A percentile compares a stretch with the other conserved stretches of the same genome.
Evolutionary conservation across 2,113 vertebrate species (phyloP).

Genomic region (Parotia lawesii): DNA sequence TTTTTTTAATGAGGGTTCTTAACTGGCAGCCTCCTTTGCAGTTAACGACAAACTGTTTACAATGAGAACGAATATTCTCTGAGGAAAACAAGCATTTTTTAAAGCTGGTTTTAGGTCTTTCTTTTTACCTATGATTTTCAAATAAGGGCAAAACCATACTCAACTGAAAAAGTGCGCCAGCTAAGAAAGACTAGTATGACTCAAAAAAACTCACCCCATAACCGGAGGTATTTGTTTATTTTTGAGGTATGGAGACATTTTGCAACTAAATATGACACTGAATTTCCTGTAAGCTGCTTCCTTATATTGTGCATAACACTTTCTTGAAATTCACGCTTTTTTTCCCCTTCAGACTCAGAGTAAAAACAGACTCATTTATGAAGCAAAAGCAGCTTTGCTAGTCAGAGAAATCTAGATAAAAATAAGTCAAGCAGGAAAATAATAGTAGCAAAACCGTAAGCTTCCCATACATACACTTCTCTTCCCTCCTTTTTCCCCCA

Average conservation of each 20-base stretch:
- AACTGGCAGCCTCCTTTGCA: neutral
- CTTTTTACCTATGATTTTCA: neutral
- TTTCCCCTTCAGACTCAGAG: neutral
- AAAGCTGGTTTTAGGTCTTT: neutral
- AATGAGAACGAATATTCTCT: neutral
- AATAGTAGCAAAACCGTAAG: neutral
- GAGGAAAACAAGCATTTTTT: neutral
- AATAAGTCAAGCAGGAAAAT: neutral
- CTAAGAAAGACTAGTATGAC: neutral
- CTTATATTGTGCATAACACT: neutral
- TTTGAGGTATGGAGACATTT: constrained; percentile 42
- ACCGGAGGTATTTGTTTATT: constrained; percentile 40
- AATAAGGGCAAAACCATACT: neutral
- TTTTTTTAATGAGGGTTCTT: neutral
- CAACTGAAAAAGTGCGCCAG: neutral
- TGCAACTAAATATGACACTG: constrained; percentile 15
- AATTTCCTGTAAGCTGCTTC: constrained; percentile 47
- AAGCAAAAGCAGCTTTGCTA: constrained; percentile 12
- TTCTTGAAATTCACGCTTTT: neutral
- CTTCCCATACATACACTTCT: neutral
- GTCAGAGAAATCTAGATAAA: neutral
- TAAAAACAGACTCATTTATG: constrained; percentile 15
- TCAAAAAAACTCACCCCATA: neutral
- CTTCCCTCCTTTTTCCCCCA: neutral
- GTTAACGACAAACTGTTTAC: neutral